Evolutionary conservation across 2,888 invertebrate genomes (phyloP).

Genomic region (Calameuta pallipes): DNA sequence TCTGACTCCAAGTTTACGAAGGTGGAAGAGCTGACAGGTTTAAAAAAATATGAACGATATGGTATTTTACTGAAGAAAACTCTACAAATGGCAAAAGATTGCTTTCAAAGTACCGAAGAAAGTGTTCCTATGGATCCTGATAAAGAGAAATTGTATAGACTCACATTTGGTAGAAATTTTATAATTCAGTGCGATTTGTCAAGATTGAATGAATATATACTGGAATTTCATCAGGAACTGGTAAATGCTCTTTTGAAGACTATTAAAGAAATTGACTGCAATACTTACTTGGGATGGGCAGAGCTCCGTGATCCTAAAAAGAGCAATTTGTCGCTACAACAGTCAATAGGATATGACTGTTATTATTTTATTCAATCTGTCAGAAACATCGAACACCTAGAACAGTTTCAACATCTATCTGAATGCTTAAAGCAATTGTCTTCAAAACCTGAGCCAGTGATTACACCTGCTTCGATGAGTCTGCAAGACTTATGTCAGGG

Average conservation of each 20-base stretch:
- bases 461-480: constrained; percentile 24
- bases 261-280: constrained; percentile 50
- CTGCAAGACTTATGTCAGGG: constrained; percentile 43
- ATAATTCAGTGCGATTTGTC: constrained; percentile 28
- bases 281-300: constrained; percentile 54
- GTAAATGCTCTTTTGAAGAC: constrained; percentile 42
- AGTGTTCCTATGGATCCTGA: constrained; percentile 8
- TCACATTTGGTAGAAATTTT: constrained; percentile 47
- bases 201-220: constrained; percentile 17
- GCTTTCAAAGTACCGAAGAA: constrained; percentile 29
- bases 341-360: constrained; percentile 51
- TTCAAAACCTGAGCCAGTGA: constrained; percentile 39
- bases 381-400: constrained; percentile 28
- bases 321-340: constrained; percentile 47
- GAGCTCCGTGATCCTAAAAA: constrained; percentile 49
- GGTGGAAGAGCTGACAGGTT: constrained; percentile 21
- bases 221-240: constrained; percentile 40
- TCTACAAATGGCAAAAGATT: constrained; percentile 36
- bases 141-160: constrained; percentile 40
- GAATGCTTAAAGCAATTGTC: constrained; percentile 48
- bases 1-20: constrained; percentile 34
- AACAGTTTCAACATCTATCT: constrained; percentile 39
- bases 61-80: constrained; percentile 49
- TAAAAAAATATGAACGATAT: constrained; percentile 33
- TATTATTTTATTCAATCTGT: constrained; percentile 44